A percentile compares a stretch with the other conserved stretches of the same genome.
Evolutionary conservation across 1,140 invertebrate genomes (phyloP).

Genomic region (Temnothorax longispinosus): DNA sequence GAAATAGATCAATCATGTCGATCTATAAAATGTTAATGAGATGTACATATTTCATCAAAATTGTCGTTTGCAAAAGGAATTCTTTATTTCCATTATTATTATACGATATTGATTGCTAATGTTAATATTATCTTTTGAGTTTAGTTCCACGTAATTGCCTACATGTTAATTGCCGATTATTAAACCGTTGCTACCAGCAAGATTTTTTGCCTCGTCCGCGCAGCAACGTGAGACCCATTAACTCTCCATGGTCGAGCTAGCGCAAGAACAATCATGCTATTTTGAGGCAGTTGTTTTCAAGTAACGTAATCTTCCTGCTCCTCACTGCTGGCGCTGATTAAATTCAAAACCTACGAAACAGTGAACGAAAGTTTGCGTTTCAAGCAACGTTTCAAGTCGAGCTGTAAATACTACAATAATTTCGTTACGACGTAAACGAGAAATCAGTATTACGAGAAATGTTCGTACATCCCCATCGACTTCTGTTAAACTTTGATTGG

Average conservation of each 20-base stretch:
- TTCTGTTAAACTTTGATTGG: constrained; percentile 57
- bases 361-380: constrained; percentile 67
- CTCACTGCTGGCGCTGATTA: constrained; percentile 67
- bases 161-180: constrained; percentile 14
- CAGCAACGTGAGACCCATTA: constrained; percentile 25
- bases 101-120: not conserved
- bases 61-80: not conserved
- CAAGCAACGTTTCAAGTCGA: constrained; percentile 18
- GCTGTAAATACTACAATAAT: constrained; percentile 42
- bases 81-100: not conserved
- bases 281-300: constrained; percentile 73
- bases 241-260: constrained; percentile 14
- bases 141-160: not conserved
- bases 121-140: not conserved
- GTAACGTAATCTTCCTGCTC: constrained; percentile 73
- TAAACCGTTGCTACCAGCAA: not conserved
- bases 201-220: not conserved
- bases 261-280: constrained; percentile 62
- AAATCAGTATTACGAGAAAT: not conserved
- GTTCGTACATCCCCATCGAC: not conserved
- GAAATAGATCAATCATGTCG: not conserved
- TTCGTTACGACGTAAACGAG: constrained; percentile 54
- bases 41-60: not conserved
- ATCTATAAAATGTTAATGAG: not conserved
- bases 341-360: constrained; percentile 66